Conservation (phyloP, 2,888 invertebrate genomes). For the Monopis laevigella region DNA sequence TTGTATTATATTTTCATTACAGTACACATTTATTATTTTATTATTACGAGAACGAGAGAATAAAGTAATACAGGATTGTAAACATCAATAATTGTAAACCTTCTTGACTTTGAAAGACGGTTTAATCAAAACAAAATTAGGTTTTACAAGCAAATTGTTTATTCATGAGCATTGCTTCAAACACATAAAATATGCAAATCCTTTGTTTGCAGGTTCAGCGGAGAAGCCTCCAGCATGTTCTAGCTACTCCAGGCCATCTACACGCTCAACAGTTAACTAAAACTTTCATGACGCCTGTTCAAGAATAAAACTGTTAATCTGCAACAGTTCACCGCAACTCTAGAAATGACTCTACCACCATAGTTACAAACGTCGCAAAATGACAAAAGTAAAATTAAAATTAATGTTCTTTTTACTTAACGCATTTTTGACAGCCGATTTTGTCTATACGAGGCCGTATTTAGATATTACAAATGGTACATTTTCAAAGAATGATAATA, state of each 20-base stretch:
- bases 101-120: no score
- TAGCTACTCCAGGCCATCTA: no score
- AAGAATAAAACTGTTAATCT: no score
- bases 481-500: constrained; percentile 33
- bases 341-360: neutral
- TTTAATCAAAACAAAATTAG: neutral
- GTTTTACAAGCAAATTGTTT: neutral
- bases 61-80: no score
- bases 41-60: no score
- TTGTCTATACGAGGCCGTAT: constrained; percentile 47
- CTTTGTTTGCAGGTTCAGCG: neutral
- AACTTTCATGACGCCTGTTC: no score
- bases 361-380: constrained; percentile 22
- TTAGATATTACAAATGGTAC: constrained; percentile 29
- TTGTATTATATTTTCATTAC: no score
- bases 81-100: no score
- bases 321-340: no score
- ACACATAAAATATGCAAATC: neutral
- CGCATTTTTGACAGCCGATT: constrained; percentile 43
- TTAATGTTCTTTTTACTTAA: constrained; percentile 53
- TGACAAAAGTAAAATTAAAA: constrained; percentile 62
- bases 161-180: neutral
- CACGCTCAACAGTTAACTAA: no score
- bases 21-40: no score
- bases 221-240: no score